Conservation (phyloP, 2,113 vertebrate genomes). For the Pungitius pungitius region DNA sequence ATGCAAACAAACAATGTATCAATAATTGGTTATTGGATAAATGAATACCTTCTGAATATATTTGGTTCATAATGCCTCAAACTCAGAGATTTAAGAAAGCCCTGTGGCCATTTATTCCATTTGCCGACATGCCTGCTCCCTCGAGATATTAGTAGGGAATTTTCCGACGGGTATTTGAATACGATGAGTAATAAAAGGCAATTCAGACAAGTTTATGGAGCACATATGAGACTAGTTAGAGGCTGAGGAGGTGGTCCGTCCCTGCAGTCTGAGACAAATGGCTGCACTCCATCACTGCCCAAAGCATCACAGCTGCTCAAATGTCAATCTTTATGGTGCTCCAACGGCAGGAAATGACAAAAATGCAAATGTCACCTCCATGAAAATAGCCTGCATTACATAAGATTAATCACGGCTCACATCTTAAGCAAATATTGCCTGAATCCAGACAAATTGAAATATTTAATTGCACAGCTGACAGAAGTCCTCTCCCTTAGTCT, state of each 20-base stretch:
- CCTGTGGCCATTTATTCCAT: background rate
- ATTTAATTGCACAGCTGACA: background rate
- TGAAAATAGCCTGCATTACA: slow-evolving; percentile 45
- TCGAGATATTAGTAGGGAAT: background rate
- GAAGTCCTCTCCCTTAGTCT: background rate
- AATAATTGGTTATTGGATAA: background rate
- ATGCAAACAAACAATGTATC: no score
- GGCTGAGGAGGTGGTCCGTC: slow-evolving; percentile 22
- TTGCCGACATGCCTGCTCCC: background rate
- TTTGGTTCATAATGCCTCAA: background rate
- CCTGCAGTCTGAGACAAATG: slow-evolving; percentile 50
- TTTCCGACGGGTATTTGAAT: background rate
- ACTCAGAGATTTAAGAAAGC: background rate
- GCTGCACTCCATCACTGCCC: slow-evolving; percentile 56
- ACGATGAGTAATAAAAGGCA: background rate
- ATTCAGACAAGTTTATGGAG: background rate
- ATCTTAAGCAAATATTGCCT: slow-evolving; percentile 52
- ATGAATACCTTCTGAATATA: background rate
- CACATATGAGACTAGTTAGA: background rate
- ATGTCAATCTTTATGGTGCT: slow-evolving; percentile 62
- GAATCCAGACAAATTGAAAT: slow-evolving; percentile 14
- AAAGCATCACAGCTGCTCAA: slow-evolving; percentile 57
- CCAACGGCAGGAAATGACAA: slow-evolving; percentile 48
- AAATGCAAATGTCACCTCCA: slow-evolving; percentile 65
- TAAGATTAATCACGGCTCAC: slow-evolving; percentile 48